These are phyloP conservation scores for Heliangelus exortis DNA, from an alignment of 2,797 vertebrate species.

Conservation along the genomic window DNA sequence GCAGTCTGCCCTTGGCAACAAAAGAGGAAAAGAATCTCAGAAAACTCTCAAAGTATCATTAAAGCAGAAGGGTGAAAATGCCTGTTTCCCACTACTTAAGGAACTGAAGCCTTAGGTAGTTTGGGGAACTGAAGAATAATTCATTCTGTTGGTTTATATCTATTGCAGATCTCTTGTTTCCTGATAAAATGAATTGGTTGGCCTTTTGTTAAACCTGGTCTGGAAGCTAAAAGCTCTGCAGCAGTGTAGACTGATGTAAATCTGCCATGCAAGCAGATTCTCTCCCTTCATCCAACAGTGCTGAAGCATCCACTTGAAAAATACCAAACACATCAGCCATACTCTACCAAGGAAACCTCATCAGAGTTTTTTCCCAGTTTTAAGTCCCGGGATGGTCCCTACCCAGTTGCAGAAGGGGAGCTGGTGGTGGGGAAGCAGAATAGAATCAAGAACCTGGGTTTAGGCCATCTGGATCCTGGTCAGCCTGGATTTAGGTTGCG, in stretches of 20 bases:
- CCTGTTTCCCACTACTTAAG: not conserved
- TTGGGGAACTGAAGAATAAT: not conserved
- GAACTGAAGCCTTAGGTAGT: not conserved
- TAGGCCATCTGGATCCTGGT: not conserved
- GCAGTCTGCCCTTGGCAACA: not conserved
- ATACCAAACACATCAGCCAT: not conserved
- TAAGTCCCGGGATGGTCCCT: not conserved
- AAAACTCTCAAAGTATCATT: not conserved
- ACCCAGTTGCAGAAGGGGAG: not conserved
- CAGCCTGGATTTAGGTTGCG: not conserved
- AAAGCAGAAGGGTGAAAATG: not conserved
- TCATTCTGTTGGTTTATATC: not conserved
- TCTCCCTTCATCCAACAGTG: not conserved
- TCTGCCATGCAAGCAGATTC: not conserved
- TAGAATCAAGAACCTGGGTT: not conserved
- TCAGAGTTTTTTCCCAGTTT: not conserved
- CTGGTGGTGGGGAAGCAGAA: not conserved
- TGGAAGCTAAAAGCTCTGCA: not conserved
- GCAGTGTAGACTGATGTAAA: not conserved
- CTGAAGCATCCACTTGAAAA: not conserved
- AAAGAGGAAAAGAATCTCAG: not conserved
- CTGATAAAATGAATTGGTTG: not conserved
- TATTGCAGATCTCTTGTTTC: not conserved
- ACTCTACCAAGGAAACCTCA: accelerated
- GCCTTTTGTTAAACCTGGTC: not conserved